Evolutionary conservation across 2,797 vertebrate species (phyloP).

Genomic region (Tachyglossus aculeatus): DNA sequence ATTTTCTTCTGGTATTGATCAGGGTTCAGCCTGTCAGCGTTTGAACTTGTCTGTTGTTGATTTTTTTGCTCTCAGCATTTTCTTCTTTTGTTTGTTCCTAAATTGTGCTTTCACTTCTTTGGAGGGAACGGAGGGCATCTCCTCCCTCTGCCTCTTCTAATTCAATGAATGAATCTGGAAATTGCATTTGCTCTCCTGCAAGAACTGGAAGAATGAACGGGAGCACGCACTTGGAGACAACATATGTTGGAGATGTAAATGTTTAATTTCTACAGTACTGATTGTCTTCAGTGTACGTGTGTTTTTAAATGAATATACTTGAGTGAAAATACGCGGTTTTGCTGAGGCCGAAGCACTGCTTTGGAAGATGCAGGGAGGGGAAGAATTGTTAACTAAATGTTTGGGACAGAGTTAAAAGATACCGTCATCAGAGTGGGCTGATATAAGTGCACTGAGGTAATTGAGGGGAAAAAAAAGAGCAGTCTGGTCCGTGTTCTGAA

Average conservation of each 20-base stretch:
- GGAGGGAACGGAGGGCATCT: neutral
- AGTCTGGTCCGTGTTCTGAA: too few relatives aligned
- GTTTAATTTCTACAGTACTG: neutral
- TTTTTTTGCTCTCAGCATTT: conserved; percentile 46
- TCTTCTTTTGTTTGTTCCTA: neutral
- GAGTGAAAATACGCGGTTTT: neutral
- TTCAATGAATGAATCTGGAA: conserved; percentile 36
- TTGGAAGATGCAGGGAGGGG: too few relatives aligned
- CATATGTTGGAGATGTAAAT: neutral
- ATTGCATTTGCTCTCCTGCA: conserved; percentile 35
- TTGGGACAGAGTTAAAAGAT: too few relatives aligned
- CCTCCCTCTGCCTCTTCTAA: conserved; percentile 40
- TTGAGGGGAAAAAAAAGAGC: too few relatives aligned
- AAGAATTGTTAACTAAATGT: too few relatives aligned
- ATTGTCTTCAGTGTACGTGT: neutral
- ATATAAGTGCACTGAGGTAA: too few relatives aligned
- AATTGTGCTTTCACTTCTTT: conserved; percentile 15
- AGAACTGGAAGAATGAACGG: conserved; percentile 7
- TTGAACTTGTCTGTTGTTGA: conserved; percentile 32
- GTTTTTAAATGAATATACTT: neutral
- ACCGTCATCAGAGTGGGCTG: too few relatives aligned
- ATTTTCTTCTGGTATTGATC: conserved; percentile 28
- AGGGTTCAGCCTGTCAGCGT: conserved; percentile 24
- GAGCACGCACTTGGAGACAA: neutral
- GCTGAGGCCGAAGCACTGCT: neutral